Evolutionary conservation across 2,797 vertebrate genomes (phyloP).

Genomic region (Smutsia temminckii): DNA sequence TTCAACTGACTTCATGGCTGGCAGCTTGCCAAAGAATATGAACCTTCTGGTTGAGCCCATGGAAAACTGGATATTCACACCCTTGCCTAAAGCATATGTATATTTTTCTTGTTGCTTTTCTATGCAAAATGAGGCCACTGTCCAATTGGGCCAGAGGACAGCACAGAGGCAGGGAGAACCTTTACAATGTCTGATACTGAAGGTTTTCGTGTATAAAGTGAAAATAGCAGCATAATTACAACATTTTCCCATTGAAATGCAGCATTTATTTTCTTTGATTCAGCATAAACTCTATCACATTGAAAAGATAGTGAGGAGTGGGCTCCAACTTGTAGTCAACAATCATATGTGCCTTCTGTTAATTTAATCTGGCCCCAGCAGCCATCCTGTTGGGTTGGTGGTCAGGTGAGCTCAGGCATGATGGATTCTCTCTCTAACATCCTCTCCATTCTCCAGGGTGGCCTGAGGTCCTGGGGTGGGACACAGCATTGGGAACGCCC

Average conservation of each 20-base stretch:
- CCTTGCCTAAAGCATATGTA: not conserved
- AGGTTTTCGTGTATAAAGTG: not conserved
- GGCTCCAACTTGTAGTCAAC: not conserved
- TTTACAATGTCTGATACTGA: not conserved
- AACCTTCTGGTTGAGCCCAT: not conserved
- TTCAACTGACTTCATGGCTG: not conserved
- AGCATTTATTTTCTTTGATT: not conserved
- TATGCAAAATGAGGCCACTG: not conserved
- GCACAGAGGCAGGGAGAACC: not conserved
- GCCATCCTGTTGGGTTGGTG: not conserved
- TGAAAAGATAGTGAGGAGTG: not conserved
- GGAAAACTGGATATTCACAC: not conserved
- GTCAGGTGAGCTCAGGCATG: not conserved
- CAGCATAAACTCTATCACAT: not conserved
- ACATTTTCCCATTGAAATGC: not conserved
- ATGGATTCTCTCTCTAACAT: not conserved
- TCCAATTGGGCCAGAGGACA: not conserved
- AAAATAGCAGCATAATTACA: not conserved
- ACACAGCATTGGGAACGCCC: not conserved
- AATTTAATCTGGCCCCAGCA: not conserved
- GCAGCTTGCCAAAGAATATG: not conserved
- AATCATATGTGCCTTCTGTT: not conserved
- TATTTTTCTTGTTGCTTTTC: not conserved
- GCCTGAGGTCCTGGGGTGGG: not conserved
- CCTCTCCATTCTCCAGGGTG: not conserved